phyloP scores from a whole-genome alignment of 2,888 invertebrate genomes.

The Nemoura dubitans region DNA sequence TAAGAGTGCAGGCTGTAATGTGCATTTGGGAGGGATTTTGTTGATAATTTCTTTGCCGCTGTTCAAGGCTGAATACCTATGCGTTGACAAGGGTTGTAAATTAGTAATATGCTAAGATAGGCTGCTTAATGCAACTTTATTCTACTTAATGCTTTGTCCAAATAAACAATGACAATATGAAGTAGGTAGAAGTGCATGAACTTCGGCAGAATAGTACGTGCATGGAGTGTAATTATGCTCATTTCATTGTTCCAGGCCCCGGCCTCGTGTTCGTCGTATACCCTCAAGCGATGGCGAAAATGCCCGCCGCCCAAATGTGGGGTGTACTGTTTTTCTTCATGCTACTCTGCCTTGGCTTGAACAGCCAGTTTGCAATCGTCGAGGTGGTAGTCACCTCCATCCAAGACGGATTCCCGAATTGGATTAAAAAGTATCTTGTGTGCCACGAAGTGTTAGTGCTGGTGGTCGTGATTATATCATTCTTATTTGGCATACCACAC shows the following conservation, averaged over 20 bases:
- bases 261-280: conserved; percentile 91
- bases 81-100: too few relatives aligned
- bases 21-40: too few relatives aligned
- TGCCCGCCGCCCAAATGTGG: conserved; percentile 92
- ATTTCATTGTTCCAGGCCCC: conserved; percentile 71
- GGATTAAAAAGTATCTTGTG: conserved; percentile 82
- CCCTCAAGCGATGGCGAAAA: conserved; percentile 90
- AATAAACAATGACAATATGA: too few relatives aligned
- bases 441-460: conserved; percentile 89
- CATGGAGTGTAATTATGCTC: too few relatives aligned
- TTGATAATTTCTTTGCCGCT: too few relatives aligned
- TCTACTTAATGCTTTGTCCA: too few relatives aligned
- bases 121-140: too few relatives aligned
- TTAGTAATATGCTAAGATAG: too few relatives aligned
- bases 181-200: too few relatives aligned
- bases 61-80: too few relatives aligned
- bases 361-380: conserved; percentile 94
- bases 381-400: conserved; percentile 94
- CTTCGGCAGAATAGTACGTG: too few relatives aligned
- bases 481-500: conserved; percentile 86
- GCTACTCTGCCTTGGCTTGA: conserved; percentile 86
- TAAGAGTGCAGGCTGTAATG: too few relatives aligned
- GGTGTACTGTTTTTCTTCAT: conserved; percentile 90
- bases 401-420: conserved; percentile 90
- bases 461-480: conserved; percentile 82